A percentile compares a stretch with the other conserved stretches of the same genome.
These are phyloP conservation scores for Deilephila elpenor DNA, from an alignment of 2,888 invertebrate genomes.

Conservation along the genomic window DNA sequence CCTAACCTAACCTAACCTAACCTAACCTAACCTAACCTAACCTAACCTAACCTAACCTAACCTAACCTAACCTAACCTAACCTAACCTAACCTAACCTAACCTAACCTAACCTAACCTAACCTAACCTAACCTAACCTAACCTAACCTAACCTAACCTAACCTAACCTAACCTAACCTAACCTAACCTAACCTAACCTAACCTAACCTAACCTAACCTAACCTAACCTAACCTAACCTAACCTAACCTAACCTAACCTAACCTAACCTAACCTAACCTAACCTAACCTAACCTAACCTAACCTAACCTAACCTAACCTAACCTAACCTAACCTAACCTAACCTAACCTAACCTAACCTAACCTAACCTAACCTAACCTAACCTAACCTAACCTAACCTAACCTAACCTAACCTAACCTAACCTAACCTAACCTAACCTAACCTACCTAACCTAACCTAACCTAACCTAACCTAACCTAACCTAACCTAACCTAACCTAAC, in stretches of 20 bases:
- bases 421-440: constrained; percentile 46
- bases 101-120: constrained; percentile 40
- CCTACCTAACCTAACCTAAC: constrained; percentile 48
- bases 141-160: constrained; percentile 37
- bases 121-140: constrained; percentile 40
- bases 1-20: constrained; percentile 32
- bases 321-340: constrained; percentile 43
- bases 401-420: constrained; percentile 46
- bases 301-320: constrained; percentile 40
- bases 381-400: constrained; percentile 46
- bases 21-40: constrained; percentile 32
- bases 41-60: constrained; percentile 37
- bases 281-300: constrained; percentile 39
- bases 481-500: constrained; percentile 46
- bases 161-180: constrained; percentile 39
- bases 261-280: constrained; percentile 42
- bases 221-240: constrained; percentile 40
- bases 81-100: constrained; percentile 36
- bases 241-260: constrained; percentile 42
- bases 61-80: constrained; percentile 38
- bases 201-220: constrained; percentile 39
- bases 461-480: constrained; percentile 45
- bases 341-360: constrained; percentile 42
- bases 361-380: constrained; percentile 42
- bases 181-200: constrained; percentile 39